Evolutionary conservation across 2,113 vertebrate species (phyloP), one percentile per base, ranked within the genome.

Genomic region (Sula dactylatra): DNA sequence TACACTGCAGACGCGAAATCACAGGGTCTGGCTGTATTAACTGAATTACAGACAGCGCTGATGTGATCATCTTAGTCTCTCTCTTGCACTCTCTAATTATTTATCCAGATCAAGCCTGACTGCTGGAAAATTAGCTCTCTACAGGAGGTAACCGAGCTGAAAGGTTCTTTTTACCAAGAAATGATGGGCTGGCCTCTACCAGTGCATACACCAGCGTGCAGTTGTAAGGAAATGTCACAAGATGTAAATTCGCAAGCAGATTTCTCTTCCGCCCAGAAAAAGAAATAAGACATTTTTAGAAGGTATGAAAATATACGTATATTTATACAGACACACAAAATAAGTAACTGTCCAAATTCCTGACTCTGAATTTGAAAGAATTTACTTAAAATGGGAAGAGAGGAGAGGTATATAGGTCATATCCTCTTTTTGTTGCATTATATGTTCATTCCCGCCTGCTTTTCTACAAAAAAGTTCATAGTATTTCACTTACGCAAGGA

Each of bases 41-140:
- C 97, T 95, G 97, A 96, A 97, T 97, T 97, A 84, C 96, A 97
- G 97, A 86, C 96, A 95, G 96, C 52, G 50, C 91, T 86, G 93
- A 96, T 96, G 96, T 56, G 93, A 97, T 97, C 92, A 97, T 92
- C 98, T 97, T 97, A 90, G 95, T 97, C 96, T 96, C 96, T 97
- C 96, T 65, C 83, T 52, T 95, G 65, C 97, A 59, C 97, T 97
- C 97, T 97, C 98, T 98, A 98, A 98, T 98, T 98, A 98, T 98
- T 98, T 98, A 98, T 97, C 97, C 98, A 97, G 98, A 98, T 98
- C 98, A 95, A 98, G 98, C 94, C 97, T 97, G 98, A 98, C 98
- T 98, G 98, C 97, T 98, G 98, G 98, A 98, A 98, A 98, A 98
- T 98, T 98, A 98, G 98, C 98, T 98, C 98, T 98, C 98, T 97